phyloP scores from a whole-genome alignment of 2,888 invertebrate species.

The Merodon equestris region DNA sequence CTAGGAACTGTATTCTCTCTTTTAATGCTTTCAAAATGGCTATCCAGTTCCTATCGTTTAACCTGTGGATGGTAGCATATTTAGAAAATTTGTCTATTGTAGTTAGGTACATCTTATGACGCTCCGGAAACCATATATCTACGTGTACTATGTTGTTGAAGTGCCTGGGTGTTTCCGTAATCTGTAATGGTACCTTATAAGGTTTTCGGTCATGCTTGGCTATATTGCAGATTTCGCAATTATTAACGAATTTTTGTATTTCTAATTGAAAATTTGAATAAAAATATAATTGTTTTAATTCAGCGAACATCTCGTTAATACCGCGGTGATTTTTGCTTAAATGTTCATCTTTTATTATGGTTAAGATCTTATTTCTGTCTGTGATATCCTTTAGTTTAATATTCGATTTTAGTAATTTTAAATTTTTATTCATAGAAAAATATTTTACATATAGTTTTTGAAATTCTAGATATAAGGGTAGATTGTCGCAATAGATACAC shows the following conservation, averaged over 20 bases:
- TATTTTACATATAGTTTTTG: conserved; percentile 15
- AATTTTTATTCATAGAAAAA: too few relatives aligned
- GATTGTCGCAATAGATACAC: conserved; percentile 25
- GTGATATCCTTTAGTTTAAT: conserved; percentile 19
- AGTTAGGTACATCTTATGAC: not conserved
- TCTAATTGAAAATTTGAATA: conserved; percentile 13
- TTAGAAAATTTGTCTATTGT: conserved; percentile 16
- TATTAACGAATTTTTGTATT: conserved; percentile 38
- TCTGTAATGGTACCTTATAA: conserved; percentile 8
- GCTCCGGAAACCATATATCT: conserved; percentile 2
- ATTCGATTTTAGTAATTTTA: conserved; percentile 14
- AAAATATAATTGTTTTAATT: conserved; percentile 2
- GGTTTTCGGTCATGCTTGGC: conserved; percentile 26
- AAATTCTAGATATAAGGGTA: conserved; percentile 11
- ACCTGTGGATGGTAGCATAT: conserved; percentile 7
- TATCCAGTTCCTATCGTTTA: conserved; percentile 15
- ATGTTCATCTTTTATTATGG: conserved; percentile 17
- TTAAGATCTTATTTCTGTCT: conserved; percentile 10
- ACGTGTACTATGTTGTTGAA: conserved; percentile 27
- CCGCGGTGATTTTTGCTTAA: conserved; percentile 13
- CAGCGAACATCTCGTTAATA: conserved; percentile 6
- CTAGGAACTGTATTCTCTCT: conserved; percentile 11
- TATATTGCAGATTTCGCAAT: conserved; percentile 30
- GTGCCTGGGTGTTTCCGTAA: conserved; percentile 11
- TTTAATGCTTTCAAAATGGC: conserved; percentile 19